Percentiles rank a stretch among this genome's conserved stretches.
Conservation (phyloP, 2,797 vertebrate species). For the Merluccius polli region DNA sequence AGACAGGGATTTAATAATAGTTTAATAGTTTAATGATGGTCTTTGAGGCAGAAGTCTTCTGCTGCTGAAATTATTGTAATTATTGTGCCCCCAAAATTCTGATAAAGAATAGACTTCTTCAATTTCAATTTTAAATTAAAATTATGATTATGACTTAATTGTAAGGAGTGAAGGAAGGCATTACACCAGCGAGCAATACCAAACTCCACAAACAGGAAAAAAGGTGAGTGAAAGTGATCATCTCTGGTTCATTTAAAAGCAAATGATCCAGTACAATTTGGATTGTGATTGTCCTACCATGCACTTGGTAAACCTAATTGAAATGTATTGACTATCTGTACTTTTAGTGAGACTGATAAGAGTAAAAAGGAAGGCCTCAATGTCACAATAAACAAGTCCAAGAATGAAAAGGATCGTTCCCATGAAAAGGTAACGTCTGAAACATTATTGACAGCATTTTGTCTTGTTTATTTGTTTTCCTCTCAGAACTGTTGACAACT, state of each 20-base stretch:
- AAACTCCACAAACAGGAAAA: slow-evolving; percentile 38
- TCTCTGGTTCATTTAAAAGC: background rate
- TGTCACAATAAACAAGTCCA: slow-evolving; percentile 36
- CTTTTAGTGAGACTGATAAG: slow-evolving; percentile 55
- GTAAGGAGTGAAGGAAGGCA: slow-evolving; percentile 37
- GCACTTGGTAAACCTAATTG: background rate
- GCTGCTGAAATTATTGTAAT: too few species aligned
- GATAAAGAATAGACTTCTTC: background rate
- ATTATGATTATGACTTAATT: background rate
- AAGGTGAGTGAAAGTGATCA: slow-evolving; percentile 45
- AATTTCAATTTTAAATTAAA: background rate
- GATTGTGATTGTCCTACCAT: background rate
- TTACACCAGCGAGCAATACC: background rate
- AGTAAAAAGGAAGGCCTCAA: slow-evolving; percentile 25
- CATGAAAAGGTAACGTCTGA: slow-evolving; percentile 29
- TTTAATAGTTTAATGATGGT: too few species aligned
- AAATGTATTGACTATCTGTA: slow-evolving; percentile 9
- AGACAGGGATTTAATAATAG: too few species aligned
- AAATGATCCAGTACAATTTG: background rate
- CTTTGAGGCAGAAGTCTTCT: too few species aligned
- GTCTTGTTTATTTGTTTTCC: background rate
- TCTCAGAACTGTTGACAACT: background rate
- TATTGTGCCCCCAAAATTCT: too few species aligned
- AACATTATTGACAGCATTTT: background rate
- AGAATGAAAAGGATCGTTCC: slow-evolving; percentile 13